These are phyloP conservation scores for Lophura nycthemera DNA, from an alignment of 2,113 vertebrate species.

Conservation along the genomic window DNA sequence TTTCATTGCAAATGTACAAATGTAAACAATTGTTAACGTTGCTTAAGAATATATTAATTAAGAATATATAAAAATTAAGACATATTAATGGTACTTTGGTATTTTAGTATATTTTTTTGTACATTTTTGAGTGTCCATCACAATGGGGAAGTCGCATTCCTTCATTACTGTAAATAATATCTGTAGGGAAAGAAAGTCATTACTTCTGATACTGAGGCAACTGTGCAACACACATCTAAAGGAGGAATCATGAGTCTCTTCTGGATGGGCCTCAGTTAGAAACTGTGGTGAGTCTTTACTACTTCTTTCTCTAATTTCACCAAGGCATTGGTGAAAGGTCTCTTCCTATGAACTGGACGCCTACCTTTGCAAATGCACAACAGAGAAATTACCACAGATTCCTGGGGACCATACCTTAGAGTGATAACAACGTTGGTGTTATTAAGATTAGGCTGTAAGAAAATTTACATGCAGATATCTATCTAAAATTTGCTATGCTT, in stretches of 20 bases:
- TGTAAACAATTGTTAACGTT: neutral
- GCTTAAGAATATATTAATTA: rapidly evolving
- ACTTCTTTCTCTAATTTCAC: neutral
- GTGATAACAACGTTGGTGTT: rapidly evolving
- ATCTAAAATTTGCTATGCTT: neutral
- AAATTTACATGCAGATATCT: neutral
- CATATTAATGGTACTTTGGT: neutral
- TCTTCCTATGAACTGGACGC: neutral
- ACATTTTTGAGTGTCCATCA: neutral
- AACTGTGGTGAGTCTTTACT: neutral
- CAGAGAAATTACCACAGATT: neutral
- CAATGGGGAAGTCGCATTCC: neutral
- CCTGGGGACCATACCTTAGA: too few relatives aligned
- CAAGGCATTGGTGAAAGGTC: neutral
- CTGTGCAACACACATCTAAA: neutral
- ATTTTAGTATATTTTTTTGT: neutral
- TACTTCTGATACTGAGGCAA: rapidly evolving
- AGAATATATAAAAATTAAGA: too few relatives aligned
- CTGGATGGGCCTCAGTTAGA: neutral
- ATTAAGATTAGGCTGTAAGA: neutral
- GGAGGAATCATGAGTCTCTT: neutral
- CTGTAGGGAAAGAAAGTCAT: neutral
- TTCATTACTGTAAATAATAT: neutral
- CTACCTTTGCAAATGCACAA: rapidly evolving
- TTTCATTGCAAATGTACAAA: neutral